Percentiles rank a stretch among this genome's conserved stretches.
phyloP scores from a whole-genome alignment of 2,113 vertebrate species.

The Mustelus asterias region DNA sequence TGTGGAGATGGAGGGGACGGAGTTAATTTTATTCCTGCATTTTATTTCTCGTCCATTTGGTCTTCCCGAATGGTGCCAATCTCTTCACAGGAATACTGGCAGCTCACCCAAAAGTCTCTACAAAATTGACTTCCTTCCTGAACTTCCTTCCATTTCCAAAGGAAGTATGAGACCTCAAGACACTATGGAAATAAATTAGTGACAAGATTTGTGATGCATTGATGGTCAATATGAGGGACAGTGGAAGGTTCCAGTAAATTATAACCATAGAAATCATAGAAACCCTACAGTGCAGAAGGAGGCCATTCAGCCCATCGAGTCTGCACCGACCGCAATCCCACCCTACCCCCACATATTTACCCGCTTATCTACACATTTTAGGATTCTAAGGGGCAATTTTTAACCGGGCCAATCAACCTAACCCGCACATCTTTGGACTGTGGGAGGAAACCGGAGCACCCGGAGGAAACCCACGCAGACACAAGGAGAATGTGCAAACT shows the following conservation, averaged over 20 bases:
- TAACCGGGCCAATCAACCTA: too few species aligned
- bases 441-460: too few species aligned
- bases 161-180: not conserved
- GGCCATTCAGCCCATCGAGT: too few species aligned
- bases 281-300: too few species aligned
- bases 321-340: too few species aligned
- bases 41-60: not conserved
- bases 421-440: too few species aligned
- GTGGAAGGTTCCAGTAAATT: not conserved
- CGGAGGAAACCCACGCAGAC: too few species aligned
- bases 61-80: not conserved
- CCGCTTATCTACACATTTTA: too few species aligned
- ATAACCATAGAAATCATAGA: too few species aligned
- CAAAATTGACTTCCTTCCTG: not conserved
- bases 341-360: too few species aligned
- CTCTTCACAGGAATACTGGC: not conserved
- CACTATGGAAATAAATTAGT: not conserved
- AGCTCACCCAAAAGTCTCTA: not conserved
- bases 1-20: not conserved
- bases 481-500: too few species aligned
- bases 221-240: not conserved
- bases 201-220: not conserved
- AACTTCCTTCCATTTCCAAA: not conserved
- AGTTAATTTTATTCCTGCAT: not conserved
- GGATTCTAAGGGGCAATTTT: too few species aligned